Percentiles rank a stretch among this genome's conserved stretches.
Conservation (phyloP, 2,113 vertebrate species). For the Melanerpes formicivorus region DNA sequence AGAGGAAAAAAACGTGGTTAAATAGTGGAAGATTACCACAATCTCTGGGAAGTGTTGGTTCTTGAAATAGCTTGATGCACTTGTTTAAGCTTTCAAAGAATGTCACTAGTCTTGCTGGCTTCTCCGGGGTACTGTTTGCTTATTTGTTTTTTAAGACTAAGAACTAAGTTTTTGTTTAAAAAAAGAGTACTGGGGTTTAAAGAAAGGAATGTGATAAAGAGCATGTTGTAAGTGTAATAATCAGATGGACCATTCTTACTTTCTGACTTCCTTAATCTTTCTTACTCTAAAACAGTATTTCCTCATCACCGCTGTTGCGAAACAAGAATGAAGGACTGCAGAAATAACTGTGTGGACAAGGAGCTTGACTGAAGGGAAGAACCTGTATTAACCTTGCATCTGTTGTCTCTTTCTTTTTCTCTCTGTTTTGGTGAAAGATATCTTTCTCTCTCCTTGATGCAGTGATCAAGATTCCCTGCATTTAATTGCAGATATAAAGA, state of each 20-base stretch:
- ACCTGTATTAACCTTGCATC: constrained; percentile 10
- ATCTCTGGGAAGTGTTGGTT: neutral
- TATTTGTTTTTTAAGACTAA: neutral
- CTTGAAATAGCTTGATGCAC: neutral
- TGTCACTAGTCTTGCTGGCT: neutral
- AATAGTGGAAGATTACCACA: neutral
- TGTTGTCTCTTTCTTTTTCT: neutral
- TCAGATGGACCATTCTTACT: neutral
- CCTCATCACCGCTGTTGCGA: constrained; percentile 19
- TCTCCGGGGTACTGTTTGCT: rapidly evolving
- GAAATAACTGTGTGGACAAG: constrained; percentile 34
- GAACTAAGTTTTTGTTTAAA: neutral
- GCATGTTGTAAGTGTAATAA: neutral
- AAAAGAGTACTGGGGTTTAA: neutral
- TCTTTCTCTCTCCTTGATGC: neutral
- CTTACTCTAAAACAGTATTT: constrained; percentile 47
- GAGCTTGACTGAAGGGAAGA: constrained; percentile 44
- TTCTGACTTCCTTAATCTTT: constrained; percentile 45
- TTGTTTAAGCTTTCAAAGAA: neutral
- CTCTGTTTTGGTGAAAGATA: constrained; percentile 7
- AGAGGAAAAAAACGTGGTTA: neutral
- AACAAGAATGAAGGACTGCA: constrained; percentile 7
- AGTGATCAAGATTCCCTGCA: neutral
- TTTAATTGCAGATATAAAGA: neutral
- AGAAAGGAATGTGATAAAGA: neutral